Base-by-base conservation (phyloP, 2,113 vertebrate genomes). In the Planiliza haematocheilus region DNA sequence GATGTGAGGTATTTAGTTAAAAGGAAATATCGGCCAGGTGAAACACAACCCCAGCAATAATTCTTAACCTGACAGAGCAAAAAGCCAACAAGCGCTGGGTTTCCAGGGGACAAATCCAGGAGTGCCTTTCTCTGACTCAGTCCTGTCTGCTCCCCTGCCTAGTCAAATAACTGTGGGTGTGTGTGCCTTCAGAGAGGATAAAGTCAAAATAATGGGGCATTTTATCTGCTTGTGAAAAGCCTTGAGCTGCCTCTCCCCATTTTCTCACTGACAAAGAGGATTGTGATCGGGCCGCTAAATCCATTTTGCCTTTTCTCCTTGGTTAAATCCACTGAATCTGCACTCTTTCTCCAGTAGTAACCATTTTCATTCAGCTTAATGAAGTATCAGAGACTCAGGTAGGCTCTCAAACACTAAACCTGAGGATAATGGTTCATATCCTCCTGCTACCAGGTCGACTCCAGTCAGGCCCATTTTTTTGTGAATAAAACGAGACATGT, bases 401-500 rank as follows among this genome's bases (percentile, higher is more conserved):
- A 79, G 58, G 14, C 56, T 72, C 58, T 72, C 21, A 6, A 24
- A 10, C 37, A 57, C 73, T 88, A 66, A 82, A 81, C 62, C 37
- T 11, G 14, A 12, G 17, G 48, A 77, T 84, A 70, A 84, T 71
- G 53, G 48, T 77, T 74, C 37, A 60, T 53, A 80, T 62, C 38
- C n/a, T 10, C 18, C 57, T 4, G 36, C 55, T 37, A 41, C 51
- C 39, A 20, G 0, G 38, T 46, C 42, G 20, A 8, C 30, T 52
- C 48, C 43, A 55, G 45, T 18, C 34, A 48, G 12, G 51, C n/a
- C 2, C n/a, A 5, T 60, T 81, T 75, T 36, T 71, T 65, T 21
- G 57, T n/a, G 73, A 75, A 84, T 69, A 55, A 76, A 84, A 89
- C 58, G 39, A 81, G 72, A 82, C 66, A 46, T 77, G 11, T 34